Evolutionary conservation across 1,140 invertebrate species (phyloP), one percentile per base, ranked within the genome.

Genomic region (Dufourea novaeangliae): DNA sequence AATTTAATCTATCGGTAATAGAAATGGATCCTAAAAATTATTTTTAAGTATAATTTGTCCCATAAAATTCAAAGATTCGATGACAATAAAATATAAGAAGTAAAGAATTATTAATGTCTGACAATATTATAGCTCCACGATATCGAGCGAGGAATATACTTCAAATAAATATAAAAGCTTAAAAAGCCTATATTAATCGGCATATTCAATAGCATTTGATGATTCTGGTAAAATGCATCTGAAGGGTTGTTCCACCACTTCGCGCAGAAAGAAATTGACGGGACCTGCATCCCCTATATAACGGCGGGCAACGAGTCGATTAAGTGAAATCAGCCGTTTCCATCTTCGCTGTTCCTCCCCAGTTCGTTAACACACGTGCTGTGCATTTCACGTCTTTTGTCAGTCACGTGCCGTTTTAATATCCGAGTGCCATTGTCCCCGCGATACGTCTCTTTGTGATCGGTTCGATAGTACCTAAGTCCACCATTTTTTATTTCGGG

Each of bases 391-490:
- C 84, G 87, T 67, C 84, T 86, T 87, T 90, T 90, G 83, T 89
- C 46, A 75, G 87, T 88, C 88, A 90, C 91, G 90, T 92, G 89
- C 83, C 87, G 77, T 86, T 89, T 89, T 89, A 89, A 88, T 89
- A 88, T 85, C 71, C 84, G 76, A 56, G 61, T 82, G 84, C 84
- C 87, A 90, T 88, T 85, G 85, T 85, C 70, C n/a, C 79, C 69
- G 61, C 59, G 81, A 82, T 74, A 80, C 57, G 73, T 69, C 68
- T 79, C 80, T 83, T 79, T 66, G 71, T 8, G 41, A 79, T 83
- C 63, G 32, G 29, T 50, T 62, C 68, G 22, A 10, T 22, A 1
- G 44, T 50, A 22, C 37, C 54, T 61, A 52, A 32, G 78, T 34
- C 64, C 80, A 81, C 81, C 75, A 81, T 86, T 85, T 50, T 87